A percentile compares a stretch with the other conserved stretches of the same genome.
Conservation (phyloP, 2,888 invertebrate species). For the Rambutsinella grinnellia region DNA sequence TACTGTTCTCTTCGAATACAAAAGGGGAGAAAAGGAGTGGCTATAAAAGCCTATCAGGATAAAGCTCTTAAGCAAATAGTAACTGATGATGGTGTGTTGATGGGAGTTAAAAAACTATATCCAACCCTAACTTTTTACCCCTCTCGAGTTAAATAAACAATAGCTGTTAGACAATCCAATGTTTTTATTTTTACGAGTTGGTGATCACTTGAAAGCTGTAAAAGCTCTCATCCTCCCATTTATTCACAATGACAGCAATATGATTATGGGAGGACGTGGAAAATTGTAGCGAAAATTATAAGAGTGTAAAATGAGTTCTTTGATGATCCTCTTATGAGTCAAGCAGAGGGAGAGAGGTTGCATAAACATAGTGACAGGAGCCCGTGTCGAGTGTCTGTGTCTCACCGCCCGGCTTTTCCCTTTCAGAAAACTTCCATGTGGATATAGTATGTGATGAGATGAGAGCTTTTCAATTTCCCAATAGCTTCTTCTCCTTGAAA, state of each 20-base stretch:
- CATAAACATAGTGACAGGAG: slow-evolving; percentile 33
- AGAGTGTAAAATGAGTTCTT: no score
- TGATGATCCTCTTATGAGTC: no score
- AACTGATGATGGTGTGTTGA: neutral
- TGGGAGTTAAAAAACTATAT: neutral
- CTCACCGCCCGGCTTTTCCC: neutral
- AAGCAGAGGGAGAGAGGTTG: slow-evolving; percentile 12
- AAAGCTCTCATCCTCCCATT: neutral
- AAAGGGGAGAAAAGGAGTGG: slow-evolving; percentile 26
- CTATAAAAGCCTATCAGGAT: slow-evolving; percentile 18
- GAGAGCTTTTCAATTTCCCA: neutral
- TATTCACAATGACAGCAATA: neutral
- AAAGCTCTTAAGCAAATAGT: neutral
- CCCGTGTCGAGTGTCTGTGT: neutral
- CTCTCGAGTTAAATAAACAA: no score
- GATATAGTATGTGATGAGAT: no score
- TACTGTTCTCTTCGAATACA: neutral
- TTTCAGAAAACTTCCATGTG: no score
- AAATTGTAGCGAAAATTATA: neutral
- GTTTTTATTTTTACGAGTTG: neutral
- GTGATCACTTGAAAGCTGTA: neutral
- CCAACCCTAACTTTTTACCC: no score
- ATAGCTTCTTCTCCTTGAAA: neutral
- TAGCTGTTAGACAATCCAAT: no score
- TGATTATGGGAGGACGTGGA: neutral